phyloP scores from a whole-genome alignment of 2,797 vertebrate species.

The Amphiprion clarkii region DNA sequence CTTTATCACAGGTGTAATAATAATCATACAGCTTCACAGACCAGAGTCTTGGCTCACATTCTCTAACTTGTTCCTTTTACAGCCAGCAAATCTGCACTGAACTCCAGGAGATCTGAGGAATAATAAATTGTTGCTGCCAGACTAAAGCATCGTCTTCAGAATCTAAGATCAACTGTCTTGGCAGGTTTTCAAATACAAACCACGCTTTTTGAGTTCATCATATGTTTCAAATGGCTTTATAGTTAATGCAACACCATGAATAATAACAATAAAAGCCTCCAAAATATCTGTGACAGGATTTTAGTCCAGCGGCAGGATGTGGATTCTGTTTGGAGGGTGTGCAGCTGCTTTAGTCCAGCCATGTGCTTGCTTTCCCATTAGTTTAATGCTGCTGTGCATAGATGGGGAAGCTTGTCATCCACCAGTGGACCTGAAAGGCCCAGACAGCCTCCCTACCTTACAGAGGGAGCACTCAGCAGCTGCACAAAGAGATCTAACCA shows the following conservation, averaged over 20 bases:
- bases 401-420: slow-evolving; percentile 51
- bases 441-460: slow-evolving; percentile 24
- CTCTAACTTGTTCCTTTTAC: slow-evolving; percentile 8
- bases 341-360: slow-evolving; percentile 52
- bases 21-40: not conserved
- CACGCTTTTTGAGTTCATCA: not conserved
- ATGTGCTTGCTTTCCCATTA: slow-evolving; percentile 53
- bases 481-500: slow-evolving; percentile 29
- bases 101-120: slow-evolving; percentile 32
- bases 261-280: slow-evolving; percentile 11
- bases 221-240: slow-evolving; percentile 6
- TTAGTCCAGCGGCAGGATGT: slow-evolving; percentile 20
- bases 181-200: slow-evolving; percentile 1
- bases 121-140: slow-evolving; percentile 32
- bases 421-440: slow-evolving; percentile 48
- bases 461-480: slow-evolving; percentile 11
- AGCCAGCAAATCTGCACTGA: slow-evolving; percentile 22
- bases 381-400: slow-evolving; percentile 50
- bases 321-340: slow-evolving; percentile 46
- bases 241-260: not conserved
- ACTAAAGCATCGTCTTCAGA: slow-evolving; percentile 19
- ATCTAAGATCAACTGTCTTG: not conserved
- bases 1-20: slow-evolving; percentile 1
- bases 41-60: slow-evolving; percentile 5
- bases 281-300: slow-evolving; percentile 19